Percentiles rank a stretch among this genome's conserved stretches.
These are phyloP conservation scores for Caenorhabditis sp. DNA, from an alignment of 2,888 invertebrate species.

Conservation along the genomic window DNA sequence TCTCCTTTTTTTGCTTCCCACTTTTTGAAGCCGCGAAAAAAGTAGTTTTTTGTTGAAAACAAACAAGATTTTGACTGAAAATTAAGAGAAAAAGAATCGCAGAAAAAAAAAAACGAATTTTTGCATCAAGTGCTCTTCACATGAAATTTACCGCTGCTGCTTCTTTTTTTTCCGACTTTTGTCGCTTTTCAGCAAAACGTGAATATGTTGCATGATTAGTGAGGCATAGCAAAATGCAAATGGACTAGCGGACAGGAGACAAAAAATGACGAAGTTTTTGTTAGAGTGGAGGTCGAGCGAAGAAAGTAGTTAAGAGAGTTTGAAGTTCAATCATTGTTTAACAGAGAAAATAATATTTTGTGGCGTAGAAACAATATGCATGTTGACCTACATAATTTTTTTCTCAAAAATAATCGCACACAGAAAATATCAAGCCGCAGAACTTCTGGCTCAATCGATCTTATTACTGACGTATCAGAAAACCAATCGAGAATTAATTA, in stretches of 20 bases:
- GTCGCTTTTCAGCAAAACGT: neutral
- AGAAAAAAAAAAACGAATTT: neutral
- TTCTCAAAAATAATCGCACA: no score
- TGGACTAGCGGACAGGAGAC: neutral
- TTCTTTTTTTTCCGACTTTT: neutral
- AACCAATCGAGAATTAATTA: no score
- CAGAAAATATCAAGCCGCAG: no score
- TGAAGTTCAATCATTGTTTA: no score
- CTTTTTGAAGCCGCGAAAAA: neutral
- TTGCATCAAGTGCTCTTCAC: slow-evolving; percentile 1
- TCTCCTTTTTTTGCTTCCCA: neutral
- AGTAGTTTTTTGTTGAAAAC: neutral
- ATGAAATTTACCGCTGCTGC: neutral
- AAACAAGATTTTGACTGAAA: neutral
- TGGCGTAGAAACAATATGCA: no score
- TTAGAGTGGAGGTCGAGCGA: neutral
- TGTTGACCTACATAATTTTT: no score
- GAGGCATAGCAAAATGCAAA: neutral
- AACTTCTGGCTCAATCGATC: no score
- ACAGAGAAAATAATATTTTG: no score
- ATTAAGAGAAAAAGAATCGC: neutral
- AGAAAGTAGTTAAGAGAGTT: neutral
- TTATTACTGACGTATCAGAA: no score
- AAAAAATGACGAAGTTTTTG: neutral
- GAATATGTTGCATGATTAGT: neutral